phyloP scores from a whole-genome alignment of 2,113 vertebrate species.

The Alligator sinensis region DNA sequence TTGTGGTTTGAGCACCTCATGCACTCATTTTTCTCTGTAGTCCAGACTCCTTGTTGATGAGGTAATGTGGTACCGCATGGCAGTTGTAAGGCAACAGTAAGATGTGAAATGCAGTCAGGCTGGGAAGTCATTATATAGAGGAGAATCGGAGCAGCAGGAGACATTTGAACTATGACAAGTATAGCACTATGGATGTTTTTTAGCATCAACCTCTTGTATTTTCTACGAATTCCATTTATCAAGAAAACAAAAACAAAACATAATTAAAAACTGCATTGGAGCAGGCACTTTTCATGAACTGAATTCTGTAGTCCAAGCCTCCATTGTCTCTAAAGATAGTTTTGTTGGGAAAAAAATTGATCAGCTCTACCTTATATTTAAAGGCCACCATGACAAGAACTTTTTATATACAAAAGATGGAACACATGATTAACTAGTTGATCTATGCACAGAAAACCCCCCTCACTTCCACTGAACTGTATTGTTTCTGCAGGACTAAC shows the following conservation, averaged over 20 bases:
- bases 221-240: background rate
- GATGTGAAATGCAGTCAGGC: background rate
- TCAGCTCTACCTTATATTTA: background rate
- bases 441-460: background rate
- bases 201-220: rapidly evolving
- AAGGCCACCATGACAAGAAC: background rate
- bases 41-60: background rate
- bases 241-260: too few relatives aligned
- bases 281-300: rapidly evolving
- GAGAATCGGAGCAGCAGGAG: rapidly evolving
- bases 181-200: background rate
- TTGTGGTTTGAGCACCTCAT: background rate
- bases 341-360: background rate
- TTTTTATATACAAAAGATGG: background rate
- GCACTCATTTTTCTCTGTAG: background rate
- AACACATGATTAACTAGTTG: background rate
- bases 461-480: background rate
- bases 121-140: background rate
- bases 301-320: background rate
- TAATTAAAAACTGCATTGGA: too few relatives aligned
- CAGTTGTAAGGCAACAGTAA: background rate
- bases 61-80: rapidly evolving
- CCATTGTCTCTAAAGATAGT: background rate
- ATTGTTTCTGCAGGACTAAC: background rate
- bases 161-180: background rate